A percentile compares a stretch with the other conserved stretches of the same genome.
These are phyloP conservation scores for Stictocephala bisonia DNA, from an alignment of 2,888 invertebrate species.

Conservation along the genomic window DNA sequence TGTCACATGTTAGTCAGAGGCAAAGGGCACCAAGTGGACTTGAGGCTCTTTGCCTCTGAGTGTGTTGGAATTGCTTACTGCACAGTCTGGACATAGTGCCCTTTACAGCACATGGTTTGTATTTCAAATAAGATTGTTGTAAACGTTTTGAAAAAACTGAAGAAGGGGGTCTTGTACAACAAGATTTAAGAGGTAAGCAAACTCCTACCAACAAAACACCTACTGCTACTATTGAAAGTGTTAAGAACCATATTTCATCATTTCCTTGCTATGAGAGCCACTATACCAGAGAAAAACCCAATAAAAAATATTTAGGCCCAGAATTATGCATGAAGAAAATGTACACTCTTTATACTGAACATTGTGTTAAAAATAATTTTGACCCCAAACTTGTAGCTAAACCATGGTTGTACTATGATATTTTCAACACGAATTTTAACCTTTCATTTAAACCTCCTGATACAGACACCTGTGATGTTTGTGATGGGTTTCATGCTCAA, in stretches of 20 bases:
- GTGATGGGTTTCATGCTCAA: conserved; percentile 37
- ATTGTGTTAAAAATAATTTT: conserved; percentile 29
- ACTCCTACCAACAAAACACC: conserved; percentile 37
- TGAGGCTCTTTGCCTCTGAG: too few species aligned
- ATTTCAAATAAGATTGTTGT: conserved; percentile 37
- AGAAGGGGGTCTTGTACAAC: conserved; percentile 35
- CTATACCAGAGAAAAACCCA: conserved; percentile 17
- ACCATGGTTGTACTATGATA: conserved; percentile 38
- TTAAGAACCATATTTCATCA: conserved; percentile 5
- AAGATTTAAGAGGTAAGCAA: conserved; percentile 36
- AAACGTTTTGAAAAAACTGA: conserved; percentile 23
- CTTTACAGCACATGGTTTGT: too few species aligned
- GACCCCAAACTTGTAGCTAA: conserved; percentile 20
- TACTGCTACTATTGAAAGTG: conserved; percentile 16
- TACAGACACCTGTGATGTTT: conserved; percentile 43
- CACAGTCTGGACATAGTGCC: too few species aligned
- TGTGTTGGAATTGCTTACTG: too few species aligned
- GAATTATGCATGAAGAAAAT: conserved; percentile 34
- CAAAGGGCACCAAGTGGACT: too few species aligned
- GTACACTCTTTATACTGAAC: conserved; percentile 26
- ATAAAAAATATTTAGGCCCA: conserved; percentile 29
- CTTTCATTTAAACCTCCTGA: conserved; percentile 43
- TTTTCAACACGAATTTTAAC: conserved; percentile 44
- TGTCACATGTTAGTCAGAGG: too few species aligned
- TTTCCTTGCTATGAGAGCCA: conserved; percentile 35